Percentiles rank a stretch among this genome's conserved stretches.
phyloP scores from a whole-genome alignment of 64 coral and sea anemone species.

The Actinia equina region DNA sequence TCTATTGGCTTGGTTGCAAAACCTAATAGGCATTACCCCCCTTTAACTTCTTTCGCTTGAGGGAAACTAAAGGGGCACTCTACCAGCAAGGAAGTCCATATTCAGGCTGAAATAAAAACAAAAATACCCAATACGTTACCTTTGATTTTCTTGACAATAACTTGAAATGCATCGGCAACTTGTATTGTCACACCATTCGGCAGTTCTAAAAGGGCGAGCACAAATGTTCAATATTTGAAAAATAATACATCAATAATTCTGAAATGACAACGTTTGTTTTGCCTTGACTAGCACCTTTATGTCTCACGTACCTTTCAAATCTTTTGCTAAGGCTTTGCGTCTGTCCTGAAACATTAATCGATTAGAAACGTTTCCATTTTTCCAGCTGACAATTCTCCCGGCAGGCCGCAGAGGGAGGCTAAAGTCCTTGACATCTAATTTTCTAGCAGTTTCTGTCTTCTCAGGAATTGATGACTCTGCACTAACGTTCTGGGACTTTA shows the following conservation, averaged over 20 bases:
- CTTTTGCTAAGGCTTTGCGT: constrained; percentile 35
- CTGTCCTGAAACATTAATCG: constrained; percentile 9
- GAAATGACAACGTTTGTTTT: too few species aligned
- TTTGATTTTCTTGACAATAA: constrained; percentile 72
- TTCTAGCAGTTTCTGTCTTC: neutral
- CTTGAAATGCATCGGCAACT: constrained; percentile 39
- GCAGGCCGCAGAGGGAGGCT: constrained; percentile 34
- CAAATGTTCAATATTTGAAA: neutral
- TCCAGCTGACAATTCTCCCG: constrained; percentile 51
- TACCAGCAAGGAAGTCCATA: too few species aligned
- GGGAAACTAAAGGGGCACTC: too few species aligned
- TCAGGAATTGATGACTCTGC: neutral
- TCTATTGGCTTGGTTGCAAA: too few species aligned
- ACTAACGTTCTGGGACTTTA: neutral
- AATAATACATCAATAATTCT: neutral
- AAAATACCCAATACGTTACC: constrained; percentile 27
- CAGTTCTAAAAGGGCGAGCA: constrained; percentile 20
- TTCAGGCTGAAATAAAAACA: neutral
- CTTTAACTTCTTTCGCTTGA: too few species aligned
- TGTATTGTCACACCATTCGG: constrained; percentile 58
- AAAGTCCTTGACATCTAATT: constrained; percentile 7
- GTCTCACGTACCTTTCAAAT: constrained; percentile 38
- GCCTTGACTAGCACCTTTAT: too few species aligned
- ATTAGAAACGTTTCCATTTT: neutral
- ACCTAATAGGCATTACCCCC: too few species aligned